Conservation (phyloP, 2,797 vertebrate species). For the Notoglanidium macrostoma region DNA sequence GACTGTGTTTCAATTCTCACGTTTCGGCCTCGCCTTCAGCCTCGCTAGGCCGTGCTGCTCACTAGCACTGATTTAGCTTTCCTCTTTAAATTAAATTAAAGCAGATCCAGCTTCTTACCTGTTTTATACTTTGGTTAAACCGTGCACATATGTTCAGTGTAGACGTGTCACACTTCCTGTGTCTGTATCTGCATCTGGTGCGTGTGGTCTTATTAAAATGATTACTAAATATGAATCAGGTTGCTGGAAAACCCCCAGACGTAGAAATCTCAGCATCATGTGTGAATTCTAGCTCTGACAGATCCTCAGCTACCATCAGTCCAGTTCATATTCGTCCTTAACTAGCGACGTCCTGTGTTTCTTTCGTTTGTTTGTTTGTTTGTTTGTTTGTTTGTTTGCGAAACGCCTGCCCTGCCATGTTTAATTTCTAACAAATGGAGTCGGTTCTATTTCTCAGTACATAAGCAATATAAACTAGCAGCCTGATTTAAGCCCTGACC, state of each 20-base stretch:
- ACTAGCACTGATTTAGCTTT: slow-evolving; percentile 11
- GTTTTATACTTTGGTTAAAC: not conserved
- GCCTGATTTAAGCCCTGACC: not conserved
- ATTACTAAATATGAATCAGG: not conserved
- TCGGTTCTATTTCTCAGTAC: not conserved
- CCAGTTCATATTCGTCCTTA: not conserved
- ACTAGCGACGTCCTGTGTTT: not conserved
- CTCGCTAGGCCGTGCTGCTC: not conserved
- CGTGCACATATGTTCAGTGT: too few relatives aligned
- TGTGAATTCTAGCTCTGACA: not conserved
- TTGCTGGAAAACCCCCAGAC: not conserved
- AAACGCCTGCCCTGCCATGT: not conserved
- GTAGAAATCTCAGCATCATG: not conserved
- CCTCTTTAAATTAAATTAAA: not conserved
- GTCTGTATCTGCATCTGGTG: not conserved
- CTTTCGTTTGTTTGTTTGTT: not conserved
- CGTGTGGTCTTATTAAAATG: not conserved
- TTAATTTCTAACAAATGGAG: not conserved
- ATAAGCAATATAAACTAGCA: not conserved
- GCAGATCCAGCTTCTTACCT: not conserved
- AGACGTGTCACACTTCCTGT: not conserved
- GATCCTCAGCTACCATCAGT: not conserved
- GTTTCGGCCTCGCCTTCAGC: slow-evolving; percentile 58
- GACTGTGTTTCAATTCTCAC: slow-evolving; percentile 60
- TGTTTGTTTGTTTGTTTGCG: not conserved